These are phyloP conservation scores for Melipona bicolor DNA, from an alignment of 2,888 invertebrate genomes.

Conservation along the genomic window DNA sequence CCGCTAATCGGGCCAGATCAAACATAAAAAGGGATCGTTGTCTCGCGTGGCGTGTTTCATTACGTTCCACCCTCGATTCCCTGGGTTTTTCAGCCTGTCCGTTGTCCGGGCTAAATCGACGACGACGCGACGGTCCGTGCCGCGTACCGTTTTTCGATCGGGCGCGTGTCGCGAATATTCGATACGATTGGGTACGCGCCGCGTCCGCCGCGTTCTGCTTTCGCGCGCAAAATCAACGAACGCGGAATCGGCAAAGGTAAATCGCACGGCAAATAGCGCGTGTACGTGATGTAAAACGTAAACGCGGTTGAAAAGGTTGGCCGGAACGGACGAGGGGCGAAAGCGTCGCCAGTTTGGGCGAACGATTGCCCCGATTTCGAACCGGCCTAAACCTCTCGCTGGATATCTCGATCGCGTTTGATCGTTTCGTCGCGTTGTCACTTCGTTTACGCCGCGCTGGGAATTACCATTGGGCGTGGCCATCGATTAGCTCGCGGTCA, in stretches of 20 bases:
- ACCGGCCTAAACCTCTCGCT: slow-evolving; percentile 21
- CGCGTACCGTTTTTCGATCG: slow-evolving; percentile 36
- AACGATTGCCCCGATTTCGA: slow-evolving; percentile 20
- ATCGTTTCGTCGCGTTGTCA: slow-evolving; percentile 81
- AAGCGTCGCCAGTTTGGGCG: background rate
- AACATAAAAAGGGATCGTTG: slow-evolving; percentile 53
- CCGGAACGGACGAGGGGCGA: slow-evolving; percentile 15
- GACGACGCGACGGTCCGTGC: background rate
- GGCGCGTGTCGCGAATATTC: slow-evolving; percentile 48
- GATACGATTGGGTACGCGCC: slow-evolving; percentile 8
- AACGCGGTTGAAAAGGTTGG: slow-evolving; percentile 33
- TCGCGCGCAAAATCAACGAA: slow-evolving; percentile 36
- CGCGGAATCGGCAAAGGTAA: slow-evolving; percentile 47
- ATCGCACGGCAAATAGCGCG: slow-evolving; percentile 56
- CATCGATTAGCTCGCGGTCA: slow-evolving; percentile 38
- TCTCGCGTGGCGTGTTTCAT: slow-evolving; percentile 11
- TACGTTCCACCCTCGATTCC: background rate
- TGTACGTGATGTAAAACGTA: slow-evolving; percentile 39
- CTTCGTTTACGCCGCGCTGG: slow-evolving; percentile 68
- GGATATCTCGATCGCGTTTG: slow-evolving; percentile 43
- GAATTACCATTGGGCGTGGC: slow-evolving; percentile 21
- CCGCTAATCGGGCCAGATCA: slow-evolving; percentile 58
- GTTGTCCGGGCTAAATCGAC: background rate
- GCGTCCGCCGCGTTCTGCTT: slow-evolving; percentile 26
- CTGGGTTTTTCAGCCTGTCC: background rate